Percentiles rank a stretch among this genome's conserved stretches.
phyloP scores from a whole-genome alignment of 2,113 vertebrate species.

The Oxyura jamaicensis region DNA sequence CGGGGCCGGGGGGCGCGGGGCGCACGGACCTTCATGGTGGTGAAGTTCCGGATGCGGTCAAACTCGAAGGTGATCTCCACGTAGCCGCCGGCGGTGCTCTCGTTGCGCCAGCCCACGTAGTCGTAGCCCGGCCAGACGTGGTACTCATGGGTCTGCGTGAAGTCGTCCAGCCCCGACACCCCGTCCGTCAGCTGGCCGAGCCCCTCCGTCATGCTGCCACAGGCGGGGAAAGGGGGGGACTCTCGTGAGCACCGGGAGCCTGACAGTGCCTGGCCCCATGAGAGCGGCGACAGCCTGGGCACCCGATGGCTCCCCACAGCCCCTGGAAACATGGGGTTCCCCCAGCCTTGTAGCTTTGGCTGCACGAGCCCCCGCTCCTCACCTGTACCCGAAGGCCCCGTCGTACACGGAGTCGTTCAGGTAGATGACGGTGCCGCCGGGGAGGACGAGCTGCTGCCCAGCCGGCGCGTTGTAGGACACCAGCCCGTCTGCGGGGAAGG shows the following conservation, averaged over 20 bases:
- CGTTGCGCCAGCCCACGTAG: constrained; percentile 95
- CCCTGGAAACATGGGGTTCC: neutral
- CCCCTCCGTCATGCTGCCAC: constrained; percentile 87
- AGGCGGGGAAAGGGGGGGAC: neutral
- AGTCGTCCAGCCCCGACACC: constrained; percentile 92
- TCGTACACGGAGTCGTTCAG: constrained; percentile 96
- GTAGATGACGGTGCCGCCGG: constrained; percentile 83
- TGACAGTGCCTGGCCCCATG: neutral
- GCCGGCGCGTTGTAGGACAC: constrained; percentile 90
- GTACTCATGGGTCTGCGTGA: constrained; percentile 91
- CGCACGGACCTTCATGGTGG: constrained; percentile 90
- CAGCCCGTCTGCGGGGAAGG: constrained; percentile 84
- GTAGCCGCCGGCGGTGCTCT: constrained; percentile 83
- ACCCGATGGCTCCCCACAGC: neutral
- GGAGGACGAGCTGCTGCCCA: constrained; percentile 89
- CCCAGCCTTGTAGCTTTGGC: too few relatives aligned
- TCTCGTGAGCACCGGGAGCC: neutral
- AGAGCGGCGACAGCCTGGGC: neutral
- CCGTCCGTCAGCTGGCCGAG: constrained; percentile 95
- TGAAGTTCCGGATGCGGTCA: constrained; percentile 93
- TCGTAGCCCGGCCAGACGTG: constrained; percentile 94
- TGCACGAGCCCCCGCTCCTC: neutral
- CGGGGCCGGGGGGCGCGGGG: rapidly evolving
- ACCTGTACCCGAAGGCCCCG: constrained; percentile 88
- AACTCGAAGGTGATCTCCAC: constrained; percentile 96